Conservation (phyloP, 1,140 invertebrate species). For the Dinoponera quadriceps region DNA sequence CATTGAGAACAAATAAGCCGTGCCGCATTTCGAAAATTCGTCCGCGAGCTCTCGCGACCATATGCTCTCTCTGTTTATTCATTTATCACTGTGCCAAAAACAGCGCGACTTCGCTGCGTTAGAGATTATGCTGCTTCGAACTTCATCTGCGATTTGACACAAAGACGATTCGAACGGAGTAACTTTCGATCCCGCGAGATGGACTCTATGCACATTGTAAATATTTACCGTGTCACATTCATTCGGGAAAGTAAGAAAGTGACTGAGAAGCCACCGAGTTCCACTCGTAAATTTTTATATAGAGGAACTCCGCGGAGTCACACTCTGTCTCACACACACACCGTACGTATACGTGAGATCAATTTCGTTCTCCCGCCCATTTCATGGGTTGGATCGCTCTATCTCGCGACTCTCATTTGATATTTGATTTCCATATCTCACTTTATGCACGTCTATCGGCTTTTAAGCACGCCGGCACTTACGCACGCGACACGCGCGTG, state of each 20-base stretch:
- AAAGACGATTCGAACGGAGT: background rate
- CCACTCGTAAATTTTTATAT: background rate
- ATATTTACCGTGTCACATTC: background rate
- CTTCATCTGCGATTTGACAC: background rate
- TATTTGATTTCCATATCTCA: conserved; percentile 9
- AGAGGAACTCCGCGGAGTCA: background rate
- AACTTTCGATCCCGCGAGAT: background rate
- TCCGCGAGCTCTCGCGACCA: too few relatives aligned
- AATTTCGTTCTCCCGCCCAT: background rate
- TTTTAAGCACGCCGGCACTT: conserved; percentile 1
- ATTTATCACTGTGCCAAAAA: too few relatives aligned
- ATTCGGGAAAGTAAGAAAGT: conserved; percentile 8
- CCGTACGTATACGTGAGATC: background rate
- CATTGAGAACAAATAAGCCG: too few relatives aligned
- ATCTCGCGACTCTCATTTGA: background rate
- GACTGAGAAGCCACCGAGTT: background rate
- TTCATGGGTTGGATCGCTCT: background rate
- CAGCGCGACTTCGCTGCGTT: too few relatives aligned
- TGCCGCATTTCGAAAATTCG: too few relatives aligned
- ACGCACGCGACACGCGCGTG: conserved; percentile 24
- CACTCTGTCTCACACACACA: too few relatives aligned
- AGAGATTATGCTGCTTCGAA: too few relatives aligned
- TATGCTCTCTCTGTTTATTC: too few relatives aligned
- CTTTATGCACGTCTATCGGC: background rate
- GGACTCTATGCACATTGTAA: background rate